These are phyloP conservation scores for Tragulus kanchil DNA, from an alignment of 2,113 vertebrate species.

Conservation along the genomic window DNA sequence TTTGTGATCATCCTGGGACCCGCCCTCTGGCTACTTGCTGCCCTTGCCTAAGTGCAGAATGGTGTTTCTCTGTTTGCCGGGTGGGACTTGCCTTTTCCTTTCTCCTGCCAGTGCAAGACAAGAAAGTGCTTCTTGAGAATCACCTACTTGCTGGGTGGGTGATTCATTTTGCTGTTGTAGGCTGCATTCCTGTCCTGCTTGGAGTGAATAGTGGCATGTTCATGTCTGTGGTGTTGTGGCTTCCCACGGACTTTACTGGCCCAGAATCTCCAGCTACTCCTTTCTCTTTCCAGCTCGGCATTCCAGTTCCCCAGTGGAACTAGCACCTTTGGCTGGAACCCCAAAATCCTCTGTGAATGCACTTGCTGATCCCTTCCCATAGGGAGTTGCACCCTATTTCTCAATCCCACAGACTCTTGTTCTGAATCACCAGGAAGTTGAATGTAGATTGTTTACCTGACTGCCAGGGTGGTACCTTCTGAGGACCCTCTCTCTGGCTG, in stretches of 20 bases:
- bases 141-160: not conserved
- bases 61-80: not conserved
- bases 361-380: not conserved
- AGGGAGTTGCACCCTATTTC: not conserved
- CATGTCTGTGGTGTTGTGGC: not conserved
- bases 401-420: not conserved
- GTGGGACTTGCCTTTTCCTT: not conserved
- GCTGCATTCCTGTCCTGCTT: constrained; percentile 25
- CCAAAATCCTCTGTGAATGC: not conserved
- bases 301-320: not conserved
- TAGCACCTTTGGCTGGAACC: not conserved
- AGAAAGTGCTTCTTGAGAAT: not conserved
- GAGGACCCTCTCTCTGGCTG: no score
- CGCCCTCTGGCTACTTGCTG: not conserved
- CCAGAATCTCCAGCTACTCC: not conserved
- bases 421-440: not conserved
- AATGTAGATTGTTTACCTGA: not conserved
- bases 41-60: not conserved
- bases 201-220: not conserved
- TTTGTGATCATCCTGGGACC: not conserved
- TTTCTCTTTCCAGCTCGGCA: not conserved
- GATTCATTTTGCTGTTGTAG: not conserved
- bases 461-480: not conserved
- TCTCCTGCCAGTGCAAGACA: not conserved
- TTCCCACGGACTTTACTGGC: not conserved